Evolutionary conservation across 2,888 invertebrate species (phyloP).

Genomic region (Pachycephus smyrnensis): DNA sequence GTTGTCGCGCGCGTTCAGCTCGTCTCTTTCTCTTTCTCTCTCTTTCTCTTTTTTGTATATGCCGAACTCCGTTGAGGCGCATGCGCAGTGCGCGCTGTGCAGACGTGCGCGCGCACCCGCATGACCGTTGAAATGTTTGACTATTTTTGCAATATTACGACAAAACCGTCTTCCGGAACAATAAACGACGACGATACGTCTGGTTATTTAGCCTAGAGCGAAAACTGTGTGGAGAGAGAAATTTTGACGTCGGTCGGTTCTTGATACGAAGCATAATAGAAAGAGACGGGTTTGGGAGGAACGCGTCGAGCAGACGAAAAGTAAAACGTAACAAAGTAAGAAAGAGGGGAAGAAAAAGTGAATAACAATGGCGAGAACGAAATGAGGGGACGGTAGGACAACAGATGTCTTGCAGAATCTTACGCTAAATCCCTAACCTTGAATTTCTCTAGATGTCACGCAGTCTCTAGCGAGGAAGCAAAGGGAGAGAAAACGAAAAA

Average conservation of each 20-base stretch:
- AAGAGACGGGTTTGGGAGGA: background rate
- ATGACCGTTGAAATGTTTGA: conserved; percentile 21
- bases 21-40: background rate
- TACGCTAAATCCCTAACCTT: background rate
- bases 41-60: conserved; percentile 18
- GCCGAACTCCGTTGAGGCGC: conserved; percentile 44
- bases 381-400: background rate
- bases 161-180: conserved; percentile 62
- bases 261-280: background rate
- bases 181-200: conserved; percentile 43
- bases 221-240: conserved; percentile 16
- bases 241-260: background rate
- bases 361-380: conserved; percentile 27
- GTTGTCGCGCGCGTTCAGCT: background rate
- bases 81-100: background rate
- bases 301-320: conserved; percentile 25
- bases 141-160: conserved; percentile 57
- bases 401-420: background rate
- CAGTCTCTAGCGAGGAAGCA: background rate
- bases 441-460: background rate
- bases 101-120: background rate
- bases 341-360: conserved; percentile 18
- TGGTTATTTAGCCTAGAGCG: conserved; percentile 45
- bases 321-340: conserved; percentile 13
- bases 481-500: background rate